phyloP scores from a whole-genome alignment of 1,140 invertebrate genomes.

The Rhopalosiphum padi region DNA sequence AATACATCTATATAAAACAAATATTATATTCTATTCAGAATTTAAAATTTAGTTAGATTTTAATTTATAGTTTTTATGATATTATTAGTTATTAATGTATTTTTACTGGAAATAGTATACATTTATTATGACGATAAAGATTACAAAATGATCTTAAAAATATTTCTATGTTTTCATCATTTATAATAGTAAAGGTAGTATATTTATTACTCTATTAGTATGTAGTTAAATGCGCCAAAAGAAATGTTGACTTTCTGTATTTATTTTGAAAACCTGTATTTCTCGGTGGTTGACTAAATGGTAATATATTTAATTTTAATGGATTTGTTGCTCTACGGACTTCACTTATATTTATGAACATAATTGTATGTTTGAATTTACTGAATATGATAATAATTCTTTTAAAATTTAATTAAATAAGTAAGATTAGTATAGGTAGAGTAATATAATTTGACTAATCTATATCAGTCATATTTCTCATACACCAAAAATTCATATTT shows the following conservation, averaged over 20 bases:
- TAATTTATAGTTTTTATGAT: background rate
- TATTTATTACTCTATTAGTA: background rate
- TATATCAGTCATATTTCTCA: background rate
- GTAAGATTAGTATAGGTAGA: background rate
- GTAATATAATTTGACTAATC: background rate
- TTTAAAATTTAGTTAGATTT: background rate
- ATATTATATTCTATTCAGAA: background rate
- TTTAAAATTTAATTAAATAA: background rate
- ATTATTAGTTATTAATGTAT: background rate
- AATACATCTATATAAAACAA: background rate
- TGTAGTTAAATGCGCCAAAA: background rate
- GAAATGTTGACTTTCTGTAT: background rate
- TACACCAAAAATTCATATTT: background rate
- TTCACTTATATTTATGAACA: background rate
- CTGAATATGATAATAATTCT: background rate
- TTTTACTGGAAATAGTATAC: background rate
- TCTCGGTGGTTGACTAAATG: background rate
- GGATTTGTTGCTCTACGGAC: background rate
- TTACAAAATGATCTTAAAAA: background rate
- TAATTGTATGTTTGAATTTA: background rate
- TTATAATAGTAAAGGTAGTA: background rate
- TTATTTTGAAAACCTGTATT: background rate
- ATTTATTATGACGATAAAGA: background rate
- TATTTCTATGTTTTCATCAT: background rate
- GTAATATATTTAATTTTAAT: background rate